These are phyloP conservation scores for Catharus bicknelli DNA, from an alignment of 2,113 vertebrate species.

Conservation along the genomic window DNA sequence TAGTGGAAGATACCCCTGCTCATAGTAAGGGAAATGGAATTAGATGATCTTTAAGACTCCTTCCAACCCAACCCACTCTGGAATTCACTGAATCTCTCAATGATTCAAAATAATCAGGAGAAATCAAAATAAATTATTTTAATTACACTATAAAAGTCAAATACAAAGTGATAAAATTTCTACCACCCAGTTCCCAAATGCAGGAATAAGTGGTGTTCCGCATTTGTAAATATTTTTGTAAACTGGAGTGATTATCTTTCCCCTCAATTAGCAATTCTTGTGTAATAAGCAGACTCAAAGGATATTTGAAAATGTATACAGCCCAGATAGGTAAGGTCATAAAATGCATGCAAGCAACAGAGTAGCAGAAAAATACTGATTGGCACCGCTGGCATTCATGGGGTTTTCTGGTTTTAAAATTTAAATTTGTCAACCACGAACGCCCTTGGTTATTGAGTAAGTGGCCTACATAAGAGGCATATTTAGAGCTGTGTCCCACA, in stretches of 20 bases:
- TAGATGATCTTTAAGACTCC: background rate
- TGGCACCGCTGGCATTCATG: background rate
- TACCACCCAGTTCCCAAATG: background rate
- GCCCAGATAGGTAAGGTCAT: background rate
- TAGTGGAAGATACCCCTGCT: background rate
- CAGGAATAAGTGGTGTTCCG: background rate
- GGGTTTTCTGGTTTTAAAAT: background rate
- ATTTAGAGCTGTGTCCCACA: conserved; percentile 19
- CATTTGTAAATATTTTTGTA: background rate
- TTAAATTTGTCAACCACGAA: background rate
- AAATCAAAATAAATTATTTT: background rate
- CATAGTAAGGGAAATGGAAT: background rate
- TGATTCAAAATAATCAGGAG: background rate
- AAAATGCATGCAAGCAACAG: background rate
- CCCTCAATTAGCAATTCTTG: background rate
- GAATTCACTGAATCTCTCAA: background rate
- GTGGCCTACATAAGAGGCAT: background rate
- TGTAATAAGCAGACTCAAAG: background rate
- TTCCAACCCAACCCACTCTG: background rate
- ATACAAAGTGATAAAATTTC: background rate
- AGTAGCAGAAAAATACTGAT: background rate
- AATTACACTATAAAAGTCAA: background rate
- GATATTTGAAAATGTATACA: background rate
- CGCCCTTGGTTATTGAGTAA: background rate
- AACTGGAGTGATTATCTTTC: background rate